Evolutionary conservation across 53 echinoderm and acorn worm species (phyloP).

Genomic region (Mesocentrotus franciscanus): DNA sequence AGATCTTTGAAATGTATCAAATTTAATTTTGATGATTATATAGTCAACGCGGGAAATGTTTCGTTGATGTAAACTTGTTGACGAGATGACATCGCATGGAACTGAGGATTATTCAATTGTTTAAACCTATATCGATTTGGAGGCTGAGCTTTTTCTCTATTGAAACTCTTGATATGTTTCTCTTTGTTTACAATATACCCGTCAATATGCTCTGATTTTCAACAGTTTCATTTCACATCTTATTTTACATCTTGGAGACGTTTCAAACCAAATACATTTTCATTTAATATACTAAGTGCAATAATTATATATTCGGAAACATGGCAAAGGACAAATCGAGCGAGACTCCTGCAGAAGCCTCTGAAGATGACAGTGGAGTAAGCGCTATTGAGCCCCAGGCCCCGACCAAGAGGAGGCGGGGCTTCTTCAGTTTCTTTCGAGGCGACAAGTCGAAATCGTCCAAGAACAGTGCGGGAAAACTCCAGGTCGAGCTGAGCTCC

Average conservation of each 20-base stretch:
- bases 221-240: neutral
- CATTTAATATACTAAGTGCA: neutral
- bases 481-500: neutral
- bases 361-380: neutral
- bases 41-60: neutral
- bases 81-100: neutral
- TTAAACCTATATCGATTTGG: neutral
- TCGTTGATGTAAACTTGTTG: neutral
- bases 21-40: neutral
- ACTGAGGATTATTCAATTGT: neutral
- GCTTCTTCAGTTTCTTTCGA: conserved; percentile 49
- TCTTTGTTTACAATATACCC: neutral
- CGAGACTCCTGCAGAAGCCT: neutral
- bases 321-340: conserved; percentile 59
- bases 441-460: conserved; percentile 47
- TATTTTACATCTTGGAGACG: neutral
- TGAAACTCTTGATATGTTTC: neutral
- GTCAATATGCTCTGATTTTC: neutral
- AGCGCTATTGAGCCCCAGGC: neutral
- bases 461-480: neutral
- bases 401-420: conserved; percentile 1
- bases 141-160: neutral
- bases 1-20: neutral
- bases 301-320: neutral
- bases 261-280: neutral